These are phyloP conservation scores for Musca vetustissima DNA, from an alignment of 1,140 invertebrate genomes.

Conservation along the genomic window DNA sequence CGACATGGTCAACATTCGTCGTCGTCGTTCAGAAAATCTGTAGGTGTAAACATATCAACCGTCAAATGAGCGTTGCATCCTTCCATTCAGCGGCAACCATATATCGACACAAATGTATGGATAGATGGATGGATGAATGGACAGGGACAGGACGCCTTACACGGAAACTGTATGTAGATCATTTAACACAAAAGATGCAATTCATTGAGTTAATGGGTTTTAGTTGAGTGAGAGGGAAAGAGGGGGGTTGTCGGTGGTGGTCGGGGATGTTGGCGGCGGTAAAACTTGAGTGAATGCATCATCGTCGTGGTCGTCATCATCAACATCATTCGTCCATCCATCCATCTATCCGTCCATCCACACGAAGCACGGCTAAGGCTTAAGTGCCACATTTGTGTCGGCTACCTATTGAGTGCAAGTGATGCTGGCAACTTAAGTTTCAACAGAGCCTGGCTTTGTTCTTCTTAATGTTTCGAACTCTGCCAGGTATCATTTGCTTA, in stretches of 20 bases:
- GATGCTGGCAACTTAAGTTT: conserved; percentile 9
- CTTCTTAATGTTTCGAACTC: too few species aligned
- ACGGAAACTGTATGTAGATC: conserved; percentile 5
- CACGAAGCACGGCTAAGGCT: not conserved
- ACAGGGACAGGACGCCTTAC: too few species aligned
- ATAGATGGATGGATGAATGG: not conserved
- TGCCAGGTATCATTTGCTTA: not conserved
- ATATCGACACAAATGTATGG: not conserved
- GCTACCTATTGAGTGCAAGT: conserved; percentile 20
- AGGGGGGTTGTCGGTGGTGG: not conserved
- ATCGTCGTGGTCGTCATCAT: too few species aligned
- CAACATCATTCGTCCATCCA: too few species aligned
- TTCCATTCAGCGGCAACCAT: not conserved
- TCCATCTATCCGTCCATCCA: not conserved
- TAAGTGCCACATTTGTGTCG: conserved; percentile 16
- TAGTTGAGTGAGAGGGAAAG: too few species aligned
- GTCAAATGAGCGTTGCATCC: too few species aligned
- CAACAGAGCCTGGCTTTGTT: not conserved
- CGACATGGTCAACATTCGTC: too few species aligned
- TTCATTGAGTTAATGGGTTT: conserved; percentile 26
- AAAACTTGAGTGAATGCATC: conserved; percentile 11
- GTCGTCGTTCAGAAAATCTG: conserved; percentile 8
- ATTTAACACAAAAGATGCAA: conserved; percentile 20
- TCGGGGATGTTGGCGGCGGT: too few species aligned
- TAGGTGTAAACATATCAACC: conserved; percentile 11